phyloP scores from a whole-genome alignment of 64 coral and sea anemone genomes.

The Stichodactyla helianthus region DNA sequence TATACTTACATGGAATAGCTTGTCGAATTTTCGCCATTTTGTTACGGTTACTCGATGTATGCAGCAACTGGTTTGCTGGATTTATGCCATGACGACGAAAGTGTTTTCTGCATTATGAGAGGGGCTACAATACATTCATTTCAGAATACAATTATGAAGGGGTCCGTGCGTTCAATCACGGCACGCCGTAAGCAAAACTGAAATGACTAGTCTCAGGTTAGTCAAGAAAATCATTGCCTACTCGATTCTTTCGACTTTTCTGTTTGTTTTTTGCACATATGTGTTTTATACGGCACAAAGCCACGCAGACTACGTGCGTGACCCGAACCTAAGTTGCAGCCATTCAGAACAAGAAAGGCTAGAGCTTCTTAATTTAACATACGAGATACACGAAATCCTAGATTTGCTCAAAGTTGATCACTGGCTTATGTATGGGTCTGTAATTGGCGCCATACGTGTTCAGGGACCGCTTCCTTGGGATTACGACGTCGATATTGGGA shows the following conservation, averaged over 20 bases:
- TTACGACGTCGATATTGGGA: constrained; percentile 56
- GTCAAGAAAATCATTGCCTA: not conserved
- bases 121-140: too few relatives aligned
- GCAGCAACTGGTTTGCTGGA: too few relatives aligned
- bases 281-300: constrained; percentile 3
- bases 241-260: not conserved
- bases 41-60: too few relatives aligned
- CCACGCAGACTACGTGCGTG: constrained; percentile 1
- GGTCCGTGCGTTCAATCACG: too few relatives aligned
- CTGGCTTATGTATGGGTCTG: constrained; percentile 63
- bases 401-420: constrained; percentile 38
- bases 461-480: constrained; percentile 53
- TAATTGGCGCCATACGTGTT: constrained; percentile 34
- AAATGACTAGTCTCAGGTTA: too few relatives aligned
- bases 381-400: constrained; percentile 37
- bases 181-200: too few relatives aligned
- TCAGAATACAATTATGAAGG: too few relatives aligned
- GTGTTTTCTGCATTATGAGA: too few relatives aligned
- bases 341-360: constrained; percentile 44
- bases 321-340: constrained; percentile 25
- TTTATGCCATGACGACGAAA: too few relatives aligned
- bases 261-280: not conserved
- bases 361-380: constrained; percentile 40
- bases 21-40: too few relatives aligned
- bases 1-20: too few relatives aligned